phyloP scores from a whole-genome alignment of 2,888 invertebrate species.

The Lucinisca nassula region DNA sequence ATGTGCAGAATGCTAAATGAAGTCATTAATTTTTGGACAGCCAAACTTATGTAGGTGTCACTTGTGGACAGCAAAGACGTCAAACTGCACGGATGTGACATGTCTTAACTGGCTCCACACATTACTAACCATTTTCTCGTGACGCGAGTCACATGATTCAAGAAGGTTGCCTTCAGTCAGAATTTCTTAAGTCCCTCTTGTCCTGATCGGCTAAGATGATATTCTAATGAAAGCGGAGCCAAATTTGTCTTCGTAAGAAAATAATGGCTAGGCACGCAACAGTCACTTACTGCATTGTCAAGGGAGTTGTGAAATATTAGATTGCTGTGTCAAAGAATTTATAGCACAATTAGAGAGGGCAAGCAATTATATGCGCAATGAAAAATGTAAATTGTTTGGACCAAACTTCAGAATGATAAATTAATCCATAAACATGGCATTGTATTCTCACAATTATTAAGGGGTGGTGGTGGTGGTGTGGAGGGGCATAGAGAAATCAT shows the following conservation, averaged over 20 bases:
- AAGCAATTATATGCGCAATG: background rate
- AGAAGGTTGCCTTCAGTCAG: background rate
- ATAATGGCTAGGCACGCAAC: slow-evolving; percentile 5
- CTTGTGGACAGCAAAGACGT: too few species aligned
- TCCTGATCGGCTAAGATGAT: background rate
- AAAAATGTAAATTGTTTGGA: background rate
- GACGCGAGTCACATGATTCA: background rate
- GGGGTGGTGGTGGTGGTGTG: too few species aligned
- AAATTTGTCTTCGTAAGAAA: background rate
- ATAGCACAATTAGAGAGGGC: slow-evolving; percentile 5
- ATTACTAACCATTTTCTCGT: background rate
- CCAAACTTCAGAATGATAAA: too few species aligned
- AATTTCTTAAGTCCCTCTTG: background rate
- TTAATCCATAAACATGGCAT: too few species aligned
- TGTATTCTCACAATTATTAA: too few species aligned
- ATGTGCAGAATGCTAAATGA: too few species aligned
- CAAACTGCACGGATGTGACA: too few species aligned
- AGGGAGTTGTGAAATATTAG: slow-evolving; percentile 2
- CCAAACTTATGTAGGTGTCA: too few species aligned
- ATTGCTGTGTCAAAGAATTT: slow-evolving; percentile 13
- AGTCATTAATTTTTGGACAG: too few species aligned
- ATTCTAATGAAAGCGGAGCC: background rate
- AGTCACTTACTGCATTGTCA: slow-evolving; percentile 1
- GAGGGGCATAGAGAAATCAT: too few species aligned
- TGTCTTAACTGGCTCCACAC: too few species aligned